Evolutionary conservation across 2,888 invertebrate species (phyloP), one percentile per base, ranked within the genome.

Genomic region (Drosophila paramelanica): DNA sequence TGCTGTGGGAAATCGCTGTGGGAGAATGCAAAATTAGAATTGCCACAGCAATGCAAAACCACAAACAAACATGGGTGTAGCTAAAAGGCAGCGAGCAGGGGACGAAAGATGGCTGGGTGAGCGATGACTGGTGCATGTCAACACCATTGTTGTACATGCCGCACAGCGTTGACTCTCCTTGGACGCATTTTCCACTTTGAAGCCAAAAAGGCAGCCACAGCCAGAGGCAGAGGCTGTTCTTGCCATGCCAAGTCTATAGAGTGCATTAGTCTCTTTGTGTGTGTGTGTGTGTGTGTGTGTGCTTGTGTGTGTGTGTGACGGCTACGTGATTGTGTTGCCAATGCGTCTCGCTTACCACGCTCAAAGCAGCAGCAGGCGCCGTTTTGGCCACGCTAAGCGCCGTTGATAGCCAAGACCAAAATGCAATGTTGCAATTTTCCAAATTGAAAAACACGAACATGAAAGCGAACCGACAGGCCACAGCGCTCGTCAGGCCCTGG

Each of bases 391-490:
- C 59, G 56, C 60, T 68, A 73, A 87, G 85, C 78, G 43, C 23
- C 67, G 61, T 55, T 88, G 76, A 88, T 82, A 70, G 79, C 60
- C 77, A 64, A 53, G 65, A 57, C 65, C 45, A 76, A 88, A 89
- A 67, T 75, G 80, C 89, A 75, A 55, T 64, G 77, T 67, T 77
- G 89, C 89, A 82, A 73, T 86, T 89, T 88, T 46, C 47, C 60
- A 89, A 85, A 89, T 89, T 88, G 83, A 88, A 85, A 79, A 79
- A 77, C 77, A 79, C 49, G 66, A 67, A 78, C 78, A 68, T 60
- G 65, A 62, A 59, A 45, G 51, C 39, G 51, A 49, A 52, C 55
- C 64, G 64, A 65, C 67, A 47, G 50, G n/a, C 27, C 53, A 55
- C 38, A 58, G 39, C 50, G 27, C 46, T 27, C 14, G 20, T 13